These are phyloP conservation scores for Pseudonaja textilis DNA, from an alignment of 2,113 vertebrate genomes.

Conservation along the genomic window DNA sequence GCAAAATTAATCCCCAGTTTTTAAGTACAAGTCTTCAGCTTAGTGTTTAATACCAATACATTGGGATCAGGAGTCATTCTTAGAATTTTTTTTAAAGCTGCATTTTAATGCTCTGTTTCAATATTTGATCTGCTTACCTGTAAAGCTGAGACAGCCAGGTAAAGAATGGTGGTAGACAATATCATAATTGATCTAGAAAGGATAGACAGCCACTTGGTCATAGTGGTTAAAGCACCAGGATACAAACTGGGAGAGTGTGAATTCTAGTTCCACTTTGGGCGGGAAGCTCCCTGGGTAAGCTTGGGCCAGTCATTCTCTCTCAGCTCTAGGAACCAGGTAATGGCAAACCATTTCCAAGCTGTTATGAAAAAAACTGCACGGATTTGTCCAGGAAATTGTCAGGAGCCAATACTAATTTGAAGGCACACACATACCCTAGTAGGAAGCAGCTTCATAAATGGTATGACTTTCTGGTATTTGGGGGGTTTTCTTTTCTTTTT, in stretches of 20 bases:
- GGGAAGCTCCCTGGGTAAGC: neutral
- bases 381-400: neutral
- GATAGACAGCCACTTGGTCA: neutral
- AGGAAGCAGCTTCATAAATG: neutral
- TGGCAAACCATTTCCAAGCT: neutral
- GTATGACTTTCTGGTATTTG: neutral
- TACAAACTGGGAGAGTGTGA: neutral
- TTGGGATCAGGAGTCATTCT: neutral
- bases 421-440: neutral
- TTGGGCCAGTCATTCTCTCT: neutral
- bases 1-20: neutral
- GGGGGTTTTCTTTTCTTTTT: neutral
- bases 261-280: neutral
- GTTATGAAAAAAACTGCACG: neutral
- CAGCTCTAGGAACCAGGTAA: neutral
- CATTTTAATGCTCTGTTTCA: neutral
- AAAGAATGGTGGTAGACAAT: neutral
- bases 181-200: neutral
- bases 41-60: neutral
- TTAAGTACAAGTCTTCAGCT: neutral
- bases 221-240: neutral
- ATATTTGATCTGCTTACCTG: neutral
- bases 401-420: neutral
- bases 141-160: neutral
- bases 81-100: neutral